Percentiles rank a stretch among this genome's conserved stretches.
Evolutionary conservation across 1,140 invertebrate species (phyloP).

Genomic region (Arctopsyche grandis): DNA sequence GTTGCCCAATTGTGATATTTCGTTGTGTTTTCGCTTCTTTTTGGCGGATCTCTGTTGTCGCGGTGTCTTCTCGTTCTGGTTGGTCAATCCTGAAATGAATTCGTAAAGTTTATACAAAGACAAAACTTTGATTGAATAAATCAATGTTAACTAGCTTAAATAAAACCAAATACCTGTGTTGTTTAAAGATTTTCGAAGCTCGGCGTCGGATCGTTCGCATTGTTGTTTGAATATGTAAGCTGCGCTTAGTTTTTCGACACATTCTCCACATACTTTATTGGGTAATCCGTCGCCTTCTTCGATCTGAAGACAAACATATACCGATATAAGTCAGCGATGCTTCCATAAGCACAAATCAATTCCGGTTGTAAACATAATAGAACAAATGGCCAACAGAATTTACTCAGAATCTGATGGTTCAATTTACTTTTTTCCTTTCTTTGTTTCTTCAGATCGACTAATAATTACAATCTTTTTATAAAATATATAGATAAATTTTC

Average conservation of each 20-base stretch:
- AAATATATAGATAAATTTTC: too few relatives aligned
- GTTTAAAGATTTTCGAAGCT: constrained; percentile 62
- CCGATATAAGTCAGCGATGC: not conserved
- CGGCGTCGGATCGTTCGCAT: constrained; percentile 64
- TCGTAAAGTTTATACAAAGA: not conserved
- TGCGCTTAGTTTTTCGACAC: constrained; percentile 64
- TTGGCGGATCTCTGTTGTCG: not conserved
- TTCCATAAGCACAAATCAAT: too few relatives aligned
- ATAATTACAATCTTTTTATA: too few relatives aligned
- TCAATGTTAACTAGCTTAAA: too few relatives aligned
- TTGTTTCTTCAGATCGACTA: too few relatives aligned
- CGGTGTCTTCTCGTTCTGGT: constrained; percentile 48
- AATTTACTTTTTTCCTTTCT: too few relatives aligned
- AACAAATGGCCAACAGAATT: too few relatives aligned
- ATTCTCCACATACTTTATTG: constrained; percentile 65
- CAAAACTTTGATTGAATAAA: too few relatives aligned
- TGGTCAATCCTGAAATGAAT: not conserved
- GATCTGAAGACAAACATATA: constrained; percentile 56
- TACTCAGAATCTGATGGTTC: too few relatives aligned
- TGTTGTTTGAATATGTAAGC: constrained; percentile 66
- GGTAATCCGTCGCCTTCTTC: constrained; percentile 65
- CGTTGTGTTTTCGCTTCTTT: constrained; percentile 48
- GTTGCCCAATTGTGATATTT: constrained; percentile 2
- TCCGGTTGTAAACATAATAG: too few relatives aligned
- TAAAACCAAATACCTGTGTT: constrained; percentile 40